Evolutionary conservation across 2,888 invertebrate species (phyloP).

Genomic region (Drosophila ezoana): DNA sequence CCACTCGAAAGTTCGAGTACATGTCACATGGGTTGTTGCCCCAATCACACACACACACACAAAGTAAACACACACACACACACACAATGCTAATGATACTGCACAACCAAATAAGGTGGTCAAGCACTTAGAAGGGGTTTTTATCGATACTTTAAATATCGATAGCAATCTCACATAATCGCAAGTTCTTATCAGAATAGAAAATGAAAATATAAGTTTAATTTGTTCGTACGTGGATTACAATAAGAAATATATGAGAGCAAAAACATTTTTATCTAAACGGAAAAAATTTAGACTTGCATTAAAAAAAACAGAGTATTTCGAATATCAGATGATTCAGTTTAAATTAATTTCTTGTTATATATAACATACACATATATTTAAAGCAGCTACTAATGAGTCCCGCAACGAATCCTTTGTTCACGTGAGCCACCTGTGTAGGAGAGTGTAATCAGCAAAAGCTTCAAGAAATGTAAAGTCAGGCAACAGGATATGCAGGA

Average conservation of each 20-base stretch:
- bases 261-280: too few species aligned
- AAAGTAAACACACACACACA: conserved; percentile 6
- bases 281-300: too few species aligned
- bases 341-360: too few species aligned
- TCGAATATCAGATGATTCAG: too few species aligned
- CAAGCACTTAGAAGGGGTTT: background rate
- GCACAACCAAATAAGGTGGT: conserved; percentile 16
- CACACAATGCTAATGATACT: conserved; percentile 32
- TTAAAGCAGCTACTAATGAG: too few species aligned
- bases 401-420: background rate
- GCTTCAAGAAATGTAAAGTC: conserved; percentile 27
- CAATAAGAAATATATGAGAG: too few species aligned
- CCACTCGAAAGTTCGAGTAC: conserved; percentile 71
- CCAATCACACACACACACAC: conserved; percentile 34
- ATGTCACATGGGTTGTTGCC: conserved; percentile 73
- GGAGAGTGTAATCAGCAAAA: conserved; percentile 39
- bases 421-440: conserved; percentile 1
- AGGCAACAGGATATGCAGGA: conserved; percentile 24
- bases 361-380: too few species aligned
- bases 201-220: too few species aligned
- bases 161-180: too few species aligned
- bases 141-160: background rate
- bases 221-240: too few species aligned
- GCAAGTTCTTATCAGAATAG: too few species aligned
- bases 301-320: too few species aligned